Conservation (phyloP, 2,113 vertebrate genomes). For the Mustela lutreola region DNA sequence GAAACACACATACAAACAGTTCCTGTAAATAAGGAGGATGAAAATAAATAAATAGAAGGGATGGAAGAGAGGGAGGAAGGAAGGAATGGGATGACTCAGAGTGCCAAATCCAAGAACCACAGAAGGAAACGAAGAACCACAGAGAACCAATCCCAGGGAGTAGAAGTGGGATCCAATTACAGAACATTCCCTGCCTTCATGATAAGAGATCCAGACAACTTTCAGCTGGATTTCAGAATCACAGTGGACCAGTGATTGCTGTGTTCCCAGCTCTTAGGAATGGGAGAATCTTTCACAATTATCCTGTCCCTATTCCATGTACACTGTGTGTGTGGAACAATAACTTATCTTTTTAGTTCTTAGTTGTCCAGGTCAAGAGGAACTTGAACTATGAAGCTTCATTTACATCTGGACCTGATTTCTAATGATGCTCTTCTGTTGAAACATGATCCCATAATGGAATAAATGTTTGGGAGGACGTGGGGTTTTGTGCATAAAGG, state of each 20-base stretch:
- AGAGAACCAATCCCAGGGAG: background rate
- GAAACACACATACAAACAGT: background rate
- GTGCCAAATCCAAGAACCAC: background rate
- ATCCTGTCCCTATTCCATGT: background rate
- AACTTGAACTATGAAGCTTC: background rate
- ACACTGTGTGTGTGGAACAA: background rate
- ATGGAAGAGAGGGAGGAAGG: background rate
- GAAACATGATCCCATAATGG: background rate
- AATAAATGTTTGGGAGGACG: background rate
- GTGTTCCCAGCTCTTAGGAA: background rate
- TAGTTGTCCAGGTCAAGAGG: background rate
- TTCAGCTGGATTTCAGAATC: background rate
- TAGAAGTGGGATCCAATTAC: background rate
- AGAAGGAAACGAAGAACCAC: background rate
- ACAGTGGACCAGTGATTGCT: background rate
- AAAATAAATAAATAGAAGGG: background rate
- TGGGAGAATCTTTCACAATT: background rate
- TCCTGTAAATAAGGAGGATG: background rate
- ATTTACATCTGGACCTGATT: background rate
- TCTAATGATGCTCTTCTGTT: background rate
- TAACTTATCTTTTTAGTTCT: background rate
- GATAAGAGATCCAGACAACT: background rate
- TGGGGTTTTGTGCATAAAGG: background rate
- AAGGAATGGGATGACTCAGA: background rate
- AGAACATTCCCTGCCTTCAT: background rate